A percentile compares a stretch with the other conserved stretches of the same genome.
Conservation (phyloP, 2,888 invertebrate genomes). For the Catonia carolina region DNA sequence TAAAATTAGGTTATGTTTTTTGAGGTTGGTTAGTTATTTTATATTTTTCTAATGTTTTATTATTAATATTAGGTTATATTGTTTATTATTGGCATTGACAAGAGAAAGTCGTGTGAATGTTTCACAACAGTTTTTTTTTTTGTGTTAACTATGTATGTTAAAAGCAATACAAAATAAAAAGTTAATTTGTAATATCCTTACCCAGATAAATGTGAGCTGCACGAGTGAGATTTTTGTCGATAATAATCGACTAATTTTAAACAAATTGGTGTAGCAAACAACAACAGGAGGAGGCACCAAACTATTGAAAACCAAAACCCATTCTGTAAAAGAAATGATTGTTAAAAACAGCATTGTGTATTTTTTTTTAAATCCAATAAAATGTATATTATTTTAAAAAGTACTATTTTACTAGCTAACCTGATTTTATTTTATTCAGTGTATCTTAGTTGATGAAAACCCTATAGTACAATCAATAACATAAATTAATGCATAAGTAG, state of each 20-base stretch:
- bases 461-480: no score
- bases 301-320: conserved; percentile 64
- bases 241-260: conserved; percentile 41
- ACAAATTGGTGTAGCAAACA: conserved; percentile 50
- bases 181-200: conserved; percentile 13
- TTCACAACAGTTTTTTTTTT: neutral
- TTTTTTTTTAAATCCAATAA: neutral
- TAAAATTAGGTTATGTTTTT: no score
- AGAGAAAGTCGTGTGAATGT: neutral
- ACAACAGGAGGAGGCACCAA: conserved; percentile 51
- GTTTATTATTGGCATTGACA: neutral
- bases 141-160: neutral
- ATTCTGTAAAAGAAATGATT: conserved; percentile 46
- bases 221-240: conserved; percentile 32
- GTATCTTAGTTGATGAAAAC: no score
- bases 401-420: no score
- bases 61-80: no score
- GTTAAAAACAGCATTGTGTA: neutral
- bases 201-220: conserved; percentile 26
- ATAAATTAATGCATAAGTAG: no score
- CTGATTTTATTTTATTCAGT: no score
- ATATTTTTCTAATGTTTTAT: no score
- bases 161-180: neutral
- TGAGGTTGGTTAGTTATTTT: no score
- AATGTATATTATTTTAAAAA: no score